Evolutionary conservation across 2,113 vertebrate genomes (phyloP), one percentile per base, ranked within the genome.

Genomic region (Nannospalax galili): DNA sequence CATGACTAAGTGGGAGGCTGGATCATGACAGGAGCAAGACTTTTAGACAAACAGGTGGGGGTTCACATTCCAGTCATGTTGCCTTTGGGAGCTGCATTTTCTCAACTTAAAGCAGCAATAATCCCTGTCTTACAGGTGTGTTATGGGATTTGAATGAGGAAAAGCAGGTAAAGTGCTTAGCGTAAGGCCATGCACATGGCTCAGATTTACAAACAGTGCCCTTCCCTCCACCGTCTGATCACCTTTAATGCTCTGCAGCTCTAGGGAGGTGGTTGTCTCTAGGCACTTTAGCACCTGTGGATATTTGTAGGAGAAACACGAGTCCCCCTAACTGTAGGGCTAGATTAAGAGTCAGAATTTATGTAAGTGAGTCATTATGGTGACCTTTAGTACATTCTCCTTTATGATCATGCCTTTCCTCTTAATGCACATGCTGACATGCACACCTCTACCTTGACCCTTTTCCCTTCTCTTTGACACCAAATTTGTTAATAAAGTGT

Each of bases 391-490:
- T 45, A 72, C 15, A 30, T 73, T 60, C 75, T 79, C 40, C 56
- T 22, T 94, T 52, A 56, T 30, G n/a, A 28, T 30, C 14, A 24
- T 74, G 30, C 28, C 73, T 86, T 48, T 79, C 60, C n/a, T 89
- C 64, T 65, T 37, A 22, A 64, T 60, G 58, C 12, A 45, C 30
- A 32, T 32, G n/a, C 52, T n/a, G 64, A 35, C 40, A n/a, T 11
- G 45, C 35, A 42, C 2, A 19, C 45, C 56, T 60, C 22, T 30
- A 40, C 52, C 3, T 30, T 81, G 80, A 65, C 80, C 30, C 30
- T 88, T 79, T 7, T 95, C 78, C 56, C 67, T 85, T 91, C 48
- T 78, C 69, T 94, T 92, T 67, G 77, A 20, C 65, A 87, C 0
- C 28, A 4, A 19, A 35, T 67, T 12, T 58, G 35, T 52, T 85